Percentiles rank a stretch among this genome's conserved stretches.
These are phyloP conservation scores for Cheilosia scutellata DNA, from an alignment of 2,888 invertebrate species.

Conservation along the genomic window DNA sequence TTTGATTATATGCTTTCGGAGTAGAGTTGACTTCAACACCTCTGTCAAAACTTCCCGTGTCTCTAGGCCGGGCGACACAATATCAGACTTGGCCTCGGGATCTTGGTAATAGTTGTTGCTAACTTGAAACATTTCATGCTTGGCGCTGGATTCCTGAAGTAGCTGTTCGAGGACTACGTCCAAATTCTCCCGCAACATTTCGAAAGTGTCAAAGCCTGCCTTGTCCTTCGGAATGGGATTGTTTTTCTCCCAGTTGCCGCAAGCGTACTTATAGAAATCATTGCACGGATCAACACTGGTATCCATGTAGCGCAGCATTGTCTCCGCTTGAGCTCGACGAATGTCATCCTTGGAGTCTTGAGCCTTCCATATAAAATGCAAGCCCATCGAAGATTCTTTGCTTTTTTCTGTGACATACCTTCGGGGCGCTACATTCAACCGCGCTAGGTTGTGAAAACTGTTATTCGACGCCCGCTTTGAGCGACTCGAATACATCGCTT, in stretches of 20 bases:
- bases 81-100: conserved; percentile 76
- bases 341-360: conserved; percentile 85
- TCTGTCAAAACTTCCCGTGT: conserved; percentile 60
- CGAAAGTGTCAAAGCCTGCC: conserved; percentile 95
- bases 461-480: conserved; percentile 45
- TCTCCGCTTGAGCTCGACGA: conserved; percentile 87
- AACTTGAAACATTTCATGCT: conserved; percentile 68
- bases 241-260: conserved; percentile 93
- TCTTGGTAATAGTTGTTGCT: conserved; percentile 77
- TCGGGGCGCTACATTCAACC: conserved; percentile 11
- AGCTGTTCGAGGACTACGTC: conserved; percentile 89
- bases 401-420: not conserved
- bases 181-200: conserved; percentile 93
- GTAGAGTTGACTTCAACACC: conserved; percentile 73
- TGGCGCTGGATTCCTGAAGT: conserved; percentile 84
- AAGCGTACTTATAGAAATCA: conserved; percentile 94
- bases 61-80: conserved; percentile 52
- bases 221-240: conserved; percentile 96
- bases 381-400: conserved; percentile 76
- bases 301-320: conserved; percentile 92
- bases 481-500: conserved; percentile 18
- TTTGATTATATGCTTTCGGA: conserved; percentile 80
- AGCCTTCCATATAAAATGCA: conserved; percentile 80
- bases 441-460: conserved; percentile 27
- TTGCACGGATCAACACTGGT: conserved; percentile 89